Evolutionary conservation across 2,113 vertebrate genomes (phyloP).

Genomic region (Dendrocopos noguchii): DNA sequence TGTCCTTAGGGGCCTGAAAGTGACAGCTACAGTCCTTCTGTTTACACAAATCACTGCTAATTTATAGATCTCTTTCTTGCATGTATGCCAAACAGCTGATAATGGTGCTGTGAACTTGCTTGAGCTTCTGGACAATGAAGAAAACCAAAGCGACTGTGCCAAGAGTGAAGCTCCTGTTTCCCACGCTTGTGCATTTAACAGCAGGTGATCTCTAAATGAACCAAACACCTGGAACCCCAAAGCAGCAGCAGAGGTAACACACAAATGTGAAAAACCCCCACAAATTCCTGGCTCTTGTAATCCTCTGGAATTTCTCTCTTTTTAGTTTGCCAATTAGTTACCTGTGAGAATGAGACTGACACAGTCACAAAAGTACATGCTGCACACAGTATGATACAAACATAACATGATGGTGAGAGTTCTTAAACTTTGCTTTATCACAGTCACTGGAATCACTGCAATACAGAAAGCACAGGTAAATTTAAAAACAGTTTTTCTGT

Average conservation of each 20-base stretch:
- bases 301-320: not conserved
- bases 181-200: not conserved
- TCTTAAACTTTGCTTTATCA: not conserved
- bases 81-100: not conserved
- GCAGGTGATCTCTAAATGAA: not conserved
- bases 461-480: accelerated
- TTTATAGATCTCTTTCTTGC: not conserved
- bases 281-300: not conserved
- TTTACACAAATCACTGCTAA: not conserved
- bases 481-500: not conserved
- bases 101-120: not conserved
- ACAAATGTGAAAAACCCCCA: not conserved
- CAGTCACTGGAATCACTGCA: not conserved
- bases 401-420: not conserved
- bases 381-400: not conserved
- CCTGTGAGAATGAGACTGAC: not conserved
- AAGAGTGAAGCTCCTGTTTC: not conserved
- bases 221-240: not conserved
- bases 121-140: not conserved
- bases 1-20: not conserved
- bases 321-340: not conserved
- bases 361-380: accelerated
- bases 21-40: not conserved
- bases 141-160: not conserved
- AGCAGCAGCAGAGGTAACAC: not conserved